Evolutionary conservation across 2,888 invertebrate genomes (phyloP), one percentile per base, ranked within the genome.

Genomic region (Drosophila formosana): DNA sequence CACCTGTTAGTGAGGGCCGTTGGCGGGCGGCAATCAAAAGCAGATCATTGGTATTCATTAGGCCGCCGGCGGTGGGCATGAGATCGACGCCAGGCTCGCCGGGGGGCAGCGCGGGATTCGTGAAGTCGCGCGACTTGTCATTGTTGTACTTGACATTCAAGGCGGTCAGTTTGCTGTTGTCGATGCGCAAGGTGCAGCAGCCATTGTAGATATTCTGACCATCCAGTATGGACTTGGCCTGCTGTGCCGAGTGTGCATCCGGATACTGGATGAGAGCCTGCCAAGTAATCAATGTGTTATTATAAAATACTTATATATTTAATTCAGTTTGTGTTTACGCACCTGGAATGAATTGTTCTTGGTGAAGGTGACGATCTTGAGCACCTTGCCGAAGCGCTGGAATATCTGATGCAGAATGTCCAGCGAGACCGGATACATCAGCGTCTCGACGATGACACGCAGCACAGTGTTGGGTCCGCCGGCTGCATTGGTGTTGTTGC

Each of bases 71-170:
- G 80, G 93, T 93, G 65, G 94, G 93, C 89, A 94, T 92, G 67
- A 94, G 93, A 88, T 94, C 95, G 80, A 94, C 93, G 69, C 94
- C 94, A 34, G 94, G 94, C 86, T 99, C 99, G 56, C 99, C 99
- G 58, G 98, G 97, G 5, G 99, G 99, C 92, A 99, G 95, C 92
- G 96, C 96, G 57, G 99, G 99, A 93, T 99, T 99, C 88, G 99
- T 99, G 94, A 98, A 99, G 94, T 99, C 99, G 72, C 99, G 95
- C 72, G 98, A 98, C 94, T 99, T 99, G 94, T 99, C 99, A 94
- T 99, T 99, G 95, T 99, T 99, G 94, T 98, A 99, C 93, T 99
- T 98, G 86, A 99, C 99, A 93, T 99, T 99, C 90, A 99, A 95
- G 89, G 97, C 98, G 89, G 97, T 96, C 95, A 99, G 95, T 94